Evolutionary conservation across 35 echinoderm and acorn worm species (phyloP).

Genomic region (Apostichopus parvimensis): DNA sequence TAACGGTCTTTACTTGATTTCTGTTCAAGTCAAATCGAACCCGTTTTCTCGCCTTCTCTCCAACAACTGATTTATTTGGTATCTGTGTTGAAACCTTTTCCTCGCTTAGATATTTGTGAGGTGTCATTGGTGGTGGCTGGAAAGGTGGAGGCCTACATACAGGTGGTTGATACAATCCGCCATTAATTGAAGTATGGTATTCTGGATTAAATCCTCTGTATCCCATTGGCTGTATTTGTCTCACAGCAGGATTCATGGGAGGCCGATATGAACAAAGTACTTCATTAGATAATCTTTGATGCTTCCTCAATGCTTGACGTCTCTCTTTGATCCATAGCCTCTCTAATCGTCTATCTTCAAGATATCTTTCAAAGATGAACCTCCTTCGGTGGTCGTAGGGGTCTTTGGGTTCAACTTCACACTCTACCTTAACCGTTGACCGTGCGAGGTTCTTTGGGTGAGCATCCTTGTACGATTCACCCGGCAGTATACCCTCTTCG

Average conservation of each 20-base stretch:
- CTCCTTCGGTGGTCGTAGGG: not conserved
- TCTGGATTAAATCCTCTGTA: no score
- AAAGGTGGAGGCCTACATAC: no score
- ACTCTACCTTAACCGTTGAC: constrained; percentile 5
- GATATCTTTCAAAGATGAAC: not conserved
- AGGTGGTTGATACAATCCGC: no score
- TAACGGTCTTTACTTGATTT: constrained; percentile 3
- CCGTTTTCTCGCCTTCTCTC: not conserved
- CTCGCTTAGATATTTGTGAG: no score
- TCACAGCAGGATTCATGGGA: not conserved
- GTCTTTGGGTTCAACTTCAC: constrained; percentile 10
- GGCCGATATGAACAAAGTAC: not conserved
- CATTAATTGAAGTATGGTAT: no score
- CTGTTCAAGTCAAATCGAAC: constrained; percentile 1
- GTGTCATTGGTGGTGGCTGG: no score
- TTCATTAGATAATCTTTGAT: not conserved
- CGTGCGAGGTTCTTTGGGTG: not conserved
- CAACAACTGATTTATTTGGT: no score
- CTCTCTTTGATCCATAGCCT: not conserved
- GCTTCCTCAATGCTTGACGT: not conserved
- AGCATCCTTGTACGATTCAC: not conserved
- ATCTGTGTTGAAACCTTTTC: no score
- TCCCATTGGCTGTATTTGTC: no score
- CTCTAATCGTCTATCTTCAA: not conserved
- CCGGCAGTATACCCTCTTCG: constrained; percentile 10